Base-by-base conservation (phyloP, 2,888 invertebrate genomes). In the Agrotis puta region DNA sequence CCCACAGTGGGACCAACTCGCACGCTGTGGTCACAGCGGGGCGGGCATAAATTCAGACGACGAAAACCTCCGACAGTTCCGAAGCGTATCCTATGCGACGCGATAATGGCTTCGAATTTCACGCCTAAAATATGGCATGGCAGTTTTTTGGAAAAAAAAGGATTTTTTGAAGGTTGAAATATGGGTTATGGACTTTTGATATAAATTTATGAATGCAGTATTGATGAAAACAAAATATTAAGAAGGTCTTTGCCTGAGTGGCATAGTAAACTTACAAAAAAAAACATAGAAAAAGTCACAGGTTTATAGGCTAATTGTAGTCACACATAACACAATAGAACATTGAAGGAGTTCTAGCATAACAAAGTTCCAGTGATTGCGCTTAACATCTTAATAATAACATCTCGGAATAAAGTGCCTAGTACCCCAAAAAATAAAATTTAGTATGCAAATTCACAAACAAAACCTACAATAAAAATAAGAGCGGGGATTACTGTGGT, bases 391-490 rank as follows among this genome's bases (percentile, higher is more conserved):
- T 7, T 51, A 70, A 53, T 16, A 53, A 56, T 53, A 18, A 61
- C 24, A 69, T 69, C 24, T 43, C 56, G 45, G 65, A n/a, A 33
- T 84, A 84, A 83, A 87, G 70, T 77, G 79, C 85, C 79, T 87
- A 83, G 88, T 88, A 89, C 86, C 54, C 56, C 85, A 71, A 87
- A 88, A 81, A n/a, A n/a, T n/a, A n/a, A 82, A 88, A 90, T 90
- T 88, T 88, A 85, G 87, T 80, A 92, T 92, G 92, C 90, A 93
- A 94, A 94, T 93, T 86, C 86, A 79, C 82, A 83, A 88, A 87
- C 88, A 88, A 88, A 91, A 90, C 90, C 90, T 87, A 91, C 90
- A 92, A 92, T 92, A 94, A 94, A 94, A 94, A 94, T 93, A 92
- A 93, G 89, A 90, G 89, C 82, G 74, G 77, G 91, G 91, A 89